phyloP scores from a whole-genome alignment of 2,113 vertebrate species.

The Tamias sibiricus region DNA sequence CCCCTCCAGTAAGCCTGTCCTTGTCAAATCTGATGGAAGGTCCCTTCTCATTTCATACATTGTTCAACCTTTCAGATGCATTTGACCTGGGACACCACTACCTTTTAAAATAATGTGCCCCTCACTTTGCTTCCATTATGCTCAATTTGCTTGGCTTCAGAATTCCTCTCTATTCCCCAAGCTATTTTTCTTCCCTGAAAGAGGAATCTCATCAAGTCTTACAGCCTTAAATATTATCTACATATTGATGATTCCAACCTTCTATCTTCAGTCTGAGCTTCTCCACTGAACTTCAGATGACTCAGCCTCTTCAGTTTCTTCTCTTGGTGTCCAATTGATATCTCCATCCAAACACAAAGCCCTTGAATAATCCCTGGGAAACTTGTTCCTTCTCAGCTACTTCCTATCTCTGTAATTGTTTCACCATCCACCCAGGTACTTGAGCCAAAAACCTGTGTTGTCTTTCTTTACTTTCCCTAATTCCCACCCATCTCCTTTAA shows the following conservation, averaged over 20 bases:
- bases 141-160: not conserved
- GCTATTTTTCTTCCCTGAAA: not conserved
- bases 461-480: not conserved
- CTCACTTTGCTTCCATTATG: not conserved
- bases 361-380: not conserved
- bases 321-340: not conserved
- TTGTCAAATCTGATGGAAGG: not conserved
- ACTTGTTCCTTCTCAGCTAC: not conserved
- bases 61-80: not conserved
- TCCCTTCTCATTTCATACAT: not conserved
- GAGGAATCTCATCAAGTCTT: not conserved
- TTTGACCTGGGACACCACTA: not conserved
- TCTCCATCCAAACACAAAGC: not conserved
- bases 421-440: not conserved
- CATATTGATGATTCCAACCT: not conserved
- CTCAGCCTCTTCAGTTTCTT: not conserved
- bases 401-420: slow-evolving; percentile 3
- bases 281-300: not conserved
- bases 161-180: not conserved
- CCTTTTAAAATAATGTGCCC: not conserved
- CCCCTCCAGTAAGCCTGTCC: not conserved
- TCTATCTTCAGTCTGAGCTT: not conserved
- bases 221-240: not conserved
- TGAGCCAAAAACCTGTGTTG: not conserved
- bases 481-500: not conserved